Conservation (phyloP, 2,797 vertebrate genomes). For the Cossypha polioptera region DNA sequence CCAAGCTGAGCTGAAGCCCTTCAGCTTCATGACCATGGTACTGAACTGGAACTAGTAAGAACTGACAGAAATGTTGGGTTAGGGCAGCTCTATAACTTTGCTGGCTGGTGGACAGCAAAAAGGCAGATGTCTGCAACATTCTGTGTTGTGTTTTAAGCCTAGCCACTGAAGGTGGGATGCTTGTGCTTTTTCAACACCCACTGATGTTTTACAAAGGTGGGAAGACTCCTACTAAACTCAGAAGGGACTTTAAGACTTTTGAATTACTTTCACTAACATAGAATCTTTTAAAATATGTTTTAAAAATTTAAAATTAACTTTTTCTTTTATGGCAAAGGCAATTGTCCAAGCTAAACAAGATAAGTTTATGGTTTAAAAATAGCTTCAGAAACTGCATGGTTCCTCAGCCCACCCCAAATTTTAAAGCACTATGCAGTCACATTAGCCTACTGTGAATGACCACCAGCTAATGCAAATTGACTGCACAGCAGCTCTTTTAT, state of each 20-base stretch:
- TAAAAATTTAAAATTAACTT: neutral
- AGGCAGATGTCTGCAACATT: neutral
- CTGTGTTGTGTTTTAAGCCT: neutral
- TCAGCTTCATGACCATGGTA: neutral
- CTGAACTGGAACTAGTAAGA: neutral
- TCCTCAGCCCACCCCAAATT: neutral
- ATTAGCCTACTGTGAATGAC: neutral
- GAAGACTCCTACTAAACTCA: neutral
- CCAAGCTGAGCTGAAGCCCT: neutral
- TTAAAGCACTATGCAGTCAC: neutral
- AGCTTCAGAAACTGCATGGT: neutral
- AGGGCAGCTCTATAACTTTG: neutral
- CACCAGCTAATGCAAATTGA: neutral
- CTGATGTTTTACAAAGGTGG: neutral
- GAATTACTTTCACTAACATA: neutral
- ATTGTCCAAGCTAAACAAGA: neutral
- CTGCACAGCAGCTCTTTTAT: neutral
- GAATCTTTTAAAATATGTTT: neutral
- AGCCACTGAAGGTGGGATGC: neutral
- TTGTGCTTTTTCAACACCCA: neutral
- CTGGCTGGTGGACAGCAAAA: neutral
- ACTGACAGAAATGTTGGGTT: neutral
- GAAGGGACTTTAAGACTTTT: neutral
- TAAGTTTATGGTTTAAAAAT: neutral
- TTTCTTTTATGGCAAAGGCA: neutral